These are phyloP conservation scores for Sminthurinus aureus DNA, from an alignment of 2,888 invertebrate genomes.

Conservation along the genomic window DNA sequence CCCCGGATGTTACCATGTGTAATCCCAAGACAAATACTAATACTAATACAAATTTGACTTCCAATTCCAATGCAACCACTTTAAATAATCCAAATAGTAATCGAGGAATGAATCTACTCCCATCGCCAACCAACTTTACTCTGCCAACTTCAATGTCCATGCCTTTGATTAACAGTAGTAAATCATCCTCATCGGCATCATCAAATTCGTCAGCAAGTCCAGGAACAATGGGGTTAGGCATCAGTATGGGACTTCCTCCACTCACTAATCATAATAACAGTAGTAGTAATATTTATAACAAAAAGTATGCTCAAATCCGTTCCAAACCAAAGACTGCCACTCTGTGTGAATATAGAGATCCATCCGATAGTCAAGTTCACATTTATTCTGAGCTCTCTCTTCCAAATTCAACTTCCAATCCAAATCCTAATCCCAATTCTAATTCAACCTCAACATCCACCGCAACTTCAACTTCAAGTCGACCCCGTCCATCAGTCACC, in stretches of 20 bases:
- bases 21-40: slow-evolving; percentile 63
- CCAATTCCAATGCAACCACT: too few relatives aligned
- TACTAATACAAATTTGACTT: slow-evolving; percentile 56
- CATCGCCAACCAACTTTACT: too few relatives aligned
- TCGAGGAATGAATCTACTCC: too few relatives aligned
- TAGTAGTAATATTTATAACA: neutral
- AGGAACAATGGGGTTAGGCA: too few relatives aligned
- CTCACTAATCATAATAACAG: too few relatives aligned
- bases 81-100: too few relatives aligned
- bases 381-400: slow-evolving; percentile 57
- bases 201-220: too few relatives aligned
- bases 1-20: slow-evolving; percentile 59
- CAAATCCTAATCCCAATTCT: too few relatives aligned
- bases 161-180: neutral
- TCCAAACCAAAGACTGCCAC: slow-evolving; percentile 55
- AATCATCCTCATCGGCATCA: neutral
- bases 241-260: too few relatives aligned
- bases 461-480: neutral
- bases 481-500: neutral
- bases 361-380: slow-evolving; percentile 60
- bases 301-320: slow-evolving; percentile 50
- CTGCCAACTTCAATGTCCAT: neutral
- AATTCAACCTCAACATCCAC: too few relatives aligned
- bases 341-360: slow-evolving; percentile 66
- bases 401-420: neutral